A percentile compares a stretch with the other conserved stretches of the same genome.
These are phyloP conservation scores for Mionectes olivaceus DNA, from an alignment of 2,797 vertebrate genomes.

Conservation along the genomic window DNA sequence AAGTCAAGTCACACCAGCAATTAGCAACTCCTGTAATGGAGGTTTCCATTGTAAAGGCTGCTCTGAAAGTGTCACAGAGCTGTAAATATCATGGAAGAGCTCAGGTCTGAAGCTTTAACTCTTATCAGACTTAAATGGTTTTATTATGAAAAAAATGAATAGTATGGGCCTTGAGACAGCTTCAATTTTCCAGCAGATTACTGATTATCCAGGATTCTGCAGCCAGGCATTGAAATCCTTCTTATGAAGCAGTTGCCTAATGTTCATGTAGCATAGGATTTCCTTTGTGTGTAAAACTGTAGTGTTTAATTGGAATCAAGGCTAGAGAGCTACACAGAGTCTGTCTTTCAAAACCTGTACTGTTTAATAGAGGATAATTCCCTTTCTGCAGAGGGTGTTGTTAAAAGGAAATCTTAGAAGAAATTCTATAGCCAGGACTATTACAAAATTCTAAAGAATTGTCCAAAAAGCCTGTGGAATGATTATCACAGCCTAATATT, in stretches of 20 bases:
- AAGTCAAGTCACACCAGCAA: not conserved
- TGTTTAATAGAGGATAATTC: not conserved
- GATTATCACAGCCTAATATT: not conserved
- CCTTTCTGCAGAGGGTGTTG: not conserved
- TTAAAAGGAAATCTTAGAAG: not conserved
- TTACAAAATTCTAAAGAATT: not conserved
- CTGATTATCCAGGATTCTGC: slow-evolving; percentile 1
- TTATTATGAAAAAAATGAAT: not conserved
- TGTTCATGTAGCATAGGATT: not conserved
- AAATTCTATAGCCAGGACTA: not conserved
- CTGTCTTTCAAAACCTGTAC: not conserved
- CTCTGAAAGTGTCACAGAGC: not conserved
- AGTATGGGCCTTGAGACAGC: not conserved
- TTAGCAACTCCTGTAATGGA: not conserved
- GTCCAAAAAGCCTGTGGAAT: not conserved
- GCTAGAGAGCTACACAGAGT: not conserved
- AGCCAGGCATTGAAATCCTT: not conserved
- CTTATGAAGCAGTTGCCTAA: not conserved
- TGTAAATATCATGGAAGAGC: not conserved
- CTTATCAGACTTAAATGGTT: not conserved
- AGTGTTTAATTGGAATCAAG: not conserved
- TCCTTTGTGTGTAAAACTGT: not conserved
- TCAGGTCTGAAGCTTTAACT: not conserved
- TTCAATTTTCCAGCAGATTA: not conserved
- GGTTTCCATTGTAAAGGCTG: not conserved